Conservation (phyloP, 2,888 invertebrate genomes). For the Timandra comae region DNA sequence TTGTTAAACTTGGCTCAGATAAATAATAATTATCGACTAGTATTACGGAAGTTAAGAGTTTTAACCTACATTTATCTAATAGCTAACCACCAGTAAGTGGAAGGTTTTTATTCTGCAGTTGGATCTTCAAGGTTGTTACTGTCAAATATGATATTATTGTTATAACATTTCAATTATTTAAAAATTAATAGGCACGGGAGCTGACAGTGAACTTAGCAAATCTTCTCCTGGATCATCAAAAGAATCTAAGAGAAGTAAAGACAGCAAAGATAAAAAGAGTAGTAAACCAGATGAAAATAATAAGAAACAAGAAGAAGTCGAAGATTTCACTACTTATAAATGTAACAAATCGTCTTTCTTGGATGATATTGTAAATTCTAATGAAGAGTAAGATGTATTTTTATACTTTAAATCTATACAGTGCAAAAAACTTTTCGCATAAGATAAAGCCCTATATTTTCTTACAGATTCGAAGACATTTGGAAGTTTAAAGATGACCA, state of each 20-base stretch:
- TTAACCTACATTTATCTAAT: too few species aligned
- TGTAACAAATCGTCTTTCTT: slow-evolving; percentile 84
- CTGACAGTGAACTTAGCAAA: slow-evolving; percentile 87
- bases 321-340: slow-evolving; percentile 79
- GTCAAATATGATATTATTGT: too few species aligned
- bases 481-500: slow-evolving; percentile 90
- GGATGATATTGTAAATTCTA: slow-evolving; percentile 81
- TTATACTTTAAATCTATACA: background rate
- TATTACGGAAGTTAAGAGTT: too few species aligned
- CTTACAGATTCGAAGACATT: slow-evolving; percentile 81
- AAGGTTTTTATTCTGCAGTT: too few species aligned
- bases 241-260: slow-evolving; percentile 87
- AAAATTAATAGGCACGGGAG: too few species aligned
- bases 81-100: too few species aligned
- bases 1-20: too few species aligned
- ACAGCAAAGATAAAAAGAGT: slow-evolving; percentile 80
- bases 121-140: too few species aligned
- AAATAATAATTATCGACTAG: too few species aligned
- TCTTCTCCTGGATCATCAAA: slow-evolving; percentile 83
- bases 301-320: slow-evolving; percentile 79
- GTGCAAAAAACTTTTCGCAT: background rate
- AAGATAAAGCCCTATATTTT: slow-evolving; percentile 2
- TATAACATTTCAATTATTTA: too few species aligned
- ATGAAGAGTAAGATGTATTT: slow-evolving; percentile 78
- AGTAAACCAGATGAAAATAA: slow-evolving; percentile 65